Percentiles rank a stretch among this genome's conserved stretches.
Conservation (phyloP, 2,888 invertebrate genomes). For the Pantelozetes paolii region DNA sequence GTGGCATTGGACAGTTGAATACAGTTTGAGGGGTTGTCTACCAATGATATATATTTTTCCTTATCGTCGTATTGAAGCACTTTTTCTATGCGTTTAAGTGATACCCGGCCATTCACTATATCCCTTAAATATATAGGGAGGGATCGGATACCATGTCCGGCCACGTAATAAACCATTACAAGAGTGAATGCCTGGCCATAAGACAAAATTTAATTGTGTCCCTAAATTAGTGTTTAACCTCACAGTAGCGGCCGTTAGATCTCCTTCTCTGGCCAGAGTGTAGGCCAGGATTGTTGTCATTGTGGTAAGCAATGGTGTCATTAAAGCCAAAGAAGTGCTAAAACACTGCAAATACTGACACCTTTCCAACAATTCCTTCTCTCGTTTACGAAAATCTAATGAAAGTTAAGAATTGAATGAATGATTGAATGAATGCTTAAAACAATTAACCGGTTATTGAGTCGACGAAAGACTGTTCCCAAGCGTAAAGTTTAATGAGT, state of each 20-base stretch:
- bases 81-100: constrained; percentile 54
- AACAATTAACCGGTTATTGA: constrained; percentile 53
- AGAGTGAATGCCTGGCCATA: constrained; percentile 48
- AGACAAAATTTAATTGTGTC: neutral
- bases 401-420: neutral
- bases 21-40: constrained; percentile 56
- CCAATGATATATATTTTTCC: constrained; percentile 53
- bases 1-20: constrained; percentile 57
- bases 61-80: constrained; percentile 56
- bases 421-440: neutral
- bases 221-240: constrained; percentile 37
- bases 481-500: constrained; percentile 63
- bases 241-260: constrained; percentile 63
- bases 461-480: constrained; percentile 61
- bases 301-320: constrained; percentile 61
- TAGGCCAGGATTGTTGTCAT: constrained; percentile 61
- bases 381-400: constrained; percentile 8
- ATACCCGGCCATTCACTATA: constrained; percentile 50
- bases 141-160: constrained; percentile 46
- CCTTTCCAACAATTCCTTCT: constrained; percentile 51
- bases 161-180: constrained; percentile 46
- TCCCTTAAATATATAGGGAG: constrained; percentile 45
- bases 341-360: constrained; percentile 61
- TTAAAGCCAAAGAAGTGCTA: constrained; percentile 60
- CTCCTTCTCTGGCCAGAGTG: constrained; percentile 56